Evolutionary conservation across 2,113 vertebrate species (phyloP), one percentile per base, ranked within the genome.

Genomic region (Holacanthus passer): DNA sequence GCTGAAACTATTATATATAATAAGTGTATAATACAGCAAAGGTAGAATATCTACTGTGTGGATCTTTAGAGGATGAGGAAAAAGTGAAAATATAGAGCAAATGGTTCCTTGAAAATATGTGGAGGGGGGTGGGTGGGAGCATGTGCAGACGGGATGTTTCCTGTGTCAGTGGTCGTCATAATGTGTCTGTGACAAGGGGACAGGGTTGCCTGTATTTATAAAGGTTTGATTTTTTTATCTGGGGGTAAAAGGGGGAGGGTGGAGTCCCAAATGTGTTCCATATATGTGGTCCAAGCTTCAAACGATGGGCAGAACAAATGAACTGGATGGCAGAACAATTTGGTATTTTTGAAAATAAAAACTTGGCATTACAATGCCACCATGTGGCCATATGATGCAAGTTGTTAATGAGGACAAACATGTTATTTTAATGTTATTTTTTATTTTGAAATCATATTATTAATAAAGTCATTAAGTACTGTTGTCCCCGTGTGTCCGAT

Each of bases 381-480:
- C 94, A 91, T 96, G 95, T 96, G 95, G 95, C 91, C 89, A 88
- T 92, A 91, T 87, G 88, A 93, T 94, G 95, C 95, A 94, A 95
- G 93, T 94, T 93, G 88, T 91, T 89, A 87, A 92, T 87, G 45
- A 95, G 88, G 92, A 94, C 83, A 86, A 93, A 90, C 79, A 87
- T 92, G 91, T 94, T 94, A 91, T 94, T 96, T 95, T 95, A 92
- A 93, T 94, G 87, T 93, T 93, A 87, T 89, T 94, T 94, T 95
- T 96, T 93, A 92, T 95, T 94, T 93, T 91, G 79, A 94, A 95
- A 94, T 94, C 93, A 95, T 94, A 95, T 94, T 94, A 94, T 94
- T 94, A 96, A 96, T 96, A 96, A 96, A 96, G 92, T 95, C 94
- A 93, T 93, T 88, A 94, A 95, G 93, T 95, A 95, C 94, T 95